A percentile compares a stretch with the other conserved stretches of the same genome.
phyloP scores from a whole-genome alignment of 2,888 invertebrate species.

The Drosophila rubida region DNA sequence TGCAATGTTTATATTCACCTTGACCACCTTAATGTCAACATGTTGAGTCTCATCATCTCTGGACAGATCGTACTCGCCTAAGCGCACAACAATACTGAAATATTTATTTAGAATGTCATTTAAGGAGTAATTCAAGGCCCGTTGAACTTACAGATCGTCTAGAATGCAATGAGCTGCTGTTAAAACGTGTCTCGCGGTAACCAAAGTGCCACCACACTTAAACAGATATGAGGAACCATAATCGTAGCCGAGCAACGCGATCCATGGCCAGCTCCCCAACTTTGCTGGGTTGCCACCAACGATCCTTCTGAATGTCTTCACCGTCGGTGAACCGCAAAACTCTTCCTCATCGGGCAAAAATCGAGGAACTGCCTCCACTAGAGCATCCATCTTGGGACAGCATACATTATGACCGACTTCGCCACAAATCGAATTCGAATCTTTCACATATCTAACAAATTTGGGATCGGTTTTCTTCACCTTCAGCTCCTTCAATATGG shows the following conservation, averaged over 20 bases:
- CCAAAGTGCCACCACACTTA: slow-evolving; percentile 86
- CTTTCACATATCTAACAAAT: slow-evolving; percentile 69
- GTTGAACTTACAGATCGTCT: slow-evolving; percentile 74
- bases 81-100: slow-evolving; percentile 86
- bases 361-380: slow-evolving; percentile 16
- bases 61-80: slow-evolving; percentile 91
- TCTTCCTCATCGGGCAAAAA: slow-evolving; percentile 83
- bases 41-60: slow-evolving; percentile 86
- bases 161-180: slow-evolving; percentile 86
- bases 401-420: slow-evolving; percentile 68
- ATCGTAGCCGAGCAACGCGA: slow-evolving; percentile 90
- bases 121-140: too few species aligned
- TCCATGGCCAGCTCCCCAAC: slow-evolving; percentile 92
- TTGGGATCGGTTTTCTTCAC: slow-evolving; percentile 63
- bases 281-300: slow-evolving; percentile 90
- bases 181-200: slow-evolving; percentile 87
- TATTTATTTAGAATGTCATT: not conserved
- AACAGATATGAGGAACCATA: slow-evolving; percentile 82
- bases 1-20: slow-evolving; percentile 73
- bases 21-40: slow-evolving; percentile 87
- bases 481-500: slow-evolving; percentile 64
- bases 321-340: slow-evolving; percentile 88
- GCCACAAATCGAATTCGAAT: slow-evolving; percentile 78
- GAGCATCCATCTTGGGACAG: slow-evolving; percentile 67
- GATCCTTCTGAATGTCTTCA: slow-evolving; percentile 86